Evolutionary conservation across 2,797 vertebrate species (phyloP), one percentile per base, ranked within the genome.

Genomic region (Spinibarbus caldwelli): DNA sequence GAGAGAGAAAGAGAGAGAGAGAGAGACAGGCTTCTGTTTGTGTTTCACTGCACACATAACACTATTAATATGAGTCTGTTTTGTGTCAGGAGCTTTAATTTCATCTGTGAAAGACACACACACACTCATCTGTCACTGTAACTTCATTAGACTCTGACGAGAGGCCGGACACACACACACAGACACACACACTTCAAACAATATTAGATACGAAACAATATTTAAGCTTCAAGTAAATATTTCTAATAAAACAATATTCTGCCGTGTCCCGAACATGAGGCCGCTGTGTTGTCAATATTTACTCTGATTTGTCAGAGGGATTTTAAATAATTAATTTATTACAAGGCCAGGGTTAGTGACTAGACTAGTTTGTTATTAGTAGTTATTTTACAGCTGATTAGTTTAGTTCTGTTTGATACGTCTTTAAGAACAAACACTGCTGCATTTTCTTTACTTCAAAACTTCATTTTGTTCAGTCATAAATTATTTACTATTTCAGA

Each of bases 101-200:
- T 93, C 94, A 98, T 99, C 97, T 97, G 90, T 94, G 94, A 86
- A 89, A 95, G 95, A 97, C 96, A 97, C 97, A 97, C 97, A 97
- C 96, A 96, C 95, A 96, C 97, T 96, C 96, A 94, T 97, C 97
- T 97, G 96, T 98, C 97, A 97, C 92, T 96, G 94, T 98, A 97
- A 97, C 95, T 96, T 97, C 95, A 97, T 99, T 98, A 98, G 94
- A 93, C 93, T 90, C 96, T 96, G 95, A 94, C 91, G 95, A 93
- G 91, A 54, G 59, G 54, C 52, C 31, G 45, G 29, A 77, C 43
- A 67, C 64, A 62, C 76, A 26, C 79, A 67, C 80, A 57, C 83
- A 83, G 78, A 82, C 86, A 72, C 64, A 67, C 85, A 73, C 76
- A 3, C 72, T 57, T 26, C 49, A 67, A 78, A 80, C 57, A 47